Evolutionary conservation across 2,888 invertebrate genomes (phyloP).

Genomic region (Drosophila mimetica): DNA sequence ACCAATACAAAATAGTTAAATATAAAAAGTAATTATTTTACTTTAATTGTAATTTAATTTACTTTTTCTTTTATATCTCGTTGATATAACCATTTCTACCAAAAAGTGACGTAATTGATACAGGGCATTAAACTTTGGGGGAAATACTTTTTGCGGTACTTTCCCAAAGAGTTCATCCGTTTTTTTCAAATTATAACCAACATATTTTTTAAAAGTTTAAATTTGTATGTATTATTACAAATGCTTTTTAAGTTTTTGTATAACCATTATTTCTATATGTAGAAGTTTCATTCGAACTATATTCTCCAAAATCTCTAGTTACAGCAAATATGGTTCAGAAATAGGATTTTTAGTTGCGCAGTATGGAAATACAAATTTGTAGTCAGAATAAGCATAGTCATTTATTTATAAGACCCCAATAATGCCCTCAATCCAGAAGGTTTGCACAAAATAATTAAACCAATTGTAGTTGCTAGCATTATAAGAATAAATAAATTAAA

Average conservation of each 20-base stretch:
- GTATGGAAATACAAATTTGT: conserved; percentile 1
- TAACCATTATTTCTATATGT: background rate
- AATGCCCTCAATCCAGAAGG: background rate
- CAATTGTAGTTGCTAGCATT: background rate
- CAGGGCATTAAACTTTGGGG: background rate
- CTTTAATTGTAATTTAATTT: too few species aligned
- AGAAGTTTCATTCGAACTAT: background rate
- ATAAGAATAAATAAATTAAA: background rate
- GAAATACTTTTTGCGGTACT: conserved; percentile 3
- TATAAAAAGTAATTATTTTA: too few species aligned
- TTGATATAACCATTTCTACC: background rate
- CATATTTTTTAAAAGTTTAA: background rate
- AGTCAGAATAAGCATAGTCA: background rate
- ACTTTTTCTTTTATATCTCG: too few species aligned
- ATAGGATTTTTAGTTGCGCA: conserved; percentile 12
- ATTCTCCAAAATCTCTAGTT: background rate
- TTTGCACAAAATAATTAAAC: conserved; percentile 7
- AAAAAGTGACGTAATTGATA: background rate
- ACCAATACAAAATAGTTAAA: too few species aligned
- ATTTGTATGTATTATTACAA: too few species aligned
- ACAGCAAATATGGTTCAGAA: background rate
- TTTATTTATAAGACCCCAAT: conserved; percentile 1
- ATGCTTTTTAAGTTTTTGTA: background rate
- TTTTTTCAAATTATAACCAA: background rate
- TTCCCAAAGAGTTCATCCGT: background rate